Evolutionary conservation across 2,797 vertebrate species (phyloP), one percentile per base, ranked within the genome.

Genomic region (Danio aesculapii): DNA sequence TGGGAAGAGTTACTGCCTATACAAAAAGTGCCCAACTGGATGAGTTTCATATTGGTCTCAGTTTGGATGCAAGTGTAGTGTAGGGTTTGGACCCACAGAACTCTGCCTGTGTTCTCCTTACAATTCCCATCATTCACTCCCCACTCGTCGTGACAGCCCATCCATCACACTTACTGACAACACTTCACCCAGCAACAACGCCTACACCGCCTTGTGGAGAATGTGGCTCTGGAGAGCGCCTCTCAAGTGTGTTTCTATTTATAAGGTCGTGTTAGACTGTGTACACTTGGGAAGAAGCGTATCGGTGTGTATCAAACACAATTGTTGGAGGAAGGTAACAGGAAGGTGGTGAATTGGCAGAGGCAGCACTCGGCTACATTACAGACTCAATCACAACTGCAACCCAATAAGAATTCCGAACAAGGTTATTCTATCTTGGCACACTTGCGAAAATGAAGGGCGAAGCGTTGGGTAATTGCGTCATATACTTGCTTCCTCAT

Each of bases 151-250:
- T 87, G 89, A 92, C 92, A 92, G 92, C 88, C 76, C 83, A 94
- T 93, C 92, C 89, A 91, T 93, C 90, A 92, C 85, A 90, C 88
- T 91, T 90, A 92, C 90, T 88, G 87, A 88, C 88, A 90, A 89
- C 85, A 88, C 81, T 86, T 81, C 84, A 83, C 52, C 70, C 77
- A 46, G 89, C 87, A 89, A 88, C 84, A 86, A 82, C 81, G 74
- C 81, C 84, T 83, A 86, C 84, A 85, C 87, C 55, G 66, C 78
- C 84, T 83, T 16, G 61, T 82, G 75, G 71, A 82, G 66, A 84
- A 78, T 81, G 74, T 8, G 3, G 10, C 77, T 64, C 68, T 58
- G 21, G 62, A 74, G 70, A 73, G 52, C 7, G 4, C 13, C 19
- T 43, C 67, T 44, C 39, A 13, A 44, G 68, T 76, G 50, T 17